phyloP scores from a whole-genome alignment of 1,140 invertebrate species.

The Drosophila carrolli region DNA sequence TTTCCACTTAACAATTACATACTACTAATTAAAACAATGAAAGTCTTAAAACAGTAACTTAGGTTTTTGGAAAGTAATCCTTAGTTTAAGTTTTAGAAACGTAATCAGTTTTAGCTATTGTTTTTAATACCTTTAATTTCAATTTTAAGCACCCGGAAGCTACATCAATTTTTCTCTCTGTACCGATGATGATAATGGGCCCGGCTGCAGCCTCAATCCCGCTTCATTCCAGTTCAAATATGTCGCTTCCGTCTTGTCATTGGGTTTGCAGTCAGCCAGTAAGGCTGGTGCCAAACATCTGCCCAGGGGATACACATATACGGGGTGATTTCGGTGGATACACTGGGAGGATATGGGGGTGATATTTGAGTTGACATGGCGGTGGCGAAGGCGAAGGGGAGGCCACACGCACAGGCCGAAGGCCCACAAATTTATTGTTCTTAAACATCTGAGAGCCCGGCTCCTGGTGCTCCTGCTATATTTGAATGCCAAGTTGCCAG shows the following conservation, averaged over 20 bases:
- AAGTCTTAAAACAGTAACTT: no score
- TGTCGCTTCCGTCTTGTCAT: conserved; percentile 71
- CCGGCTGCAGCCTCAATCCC: conserved; percentile 32
- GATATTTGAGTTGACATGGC: not conserved
- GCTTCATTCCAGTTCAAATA: conserved; percentile 62
- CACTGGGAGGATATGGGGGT: not conserved
- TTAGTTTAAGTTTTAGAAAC: no score
- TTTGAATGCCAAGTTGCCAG: conserved; percentile 82
- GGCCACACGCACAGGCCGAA: conserved; percentile 25
- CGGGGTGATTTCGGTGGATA: conserved; percentile 5
- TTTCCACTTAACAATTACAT: no score
- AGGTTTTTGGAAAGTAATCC: no score
- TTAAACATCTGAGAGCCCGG: conserved; percentile 62
- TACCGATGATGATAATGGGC: conserved; percentile 41
- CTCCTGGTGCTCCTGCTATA: conserved; percentile 49
- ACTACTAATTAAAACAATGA: no score
- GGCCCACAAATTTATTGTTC: conserved; percentile 72
- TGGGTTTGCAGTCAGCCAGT: conserved; percentile 37
- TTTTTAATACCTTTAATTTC: no score
- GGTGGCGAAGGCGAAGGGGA: not conserved
- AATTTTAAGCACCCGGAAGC: no score
- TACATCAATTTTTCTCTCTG: conserved; percentile 1
- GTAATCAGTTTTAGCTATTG: no score
- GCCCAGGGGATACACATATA: not conserved
- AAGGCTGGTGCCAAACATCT: conserved; percentile 60